Base-by-base conservation (phyloP, 1,140 invertebrate genomes). In the Charaxes varanes region DNA sequence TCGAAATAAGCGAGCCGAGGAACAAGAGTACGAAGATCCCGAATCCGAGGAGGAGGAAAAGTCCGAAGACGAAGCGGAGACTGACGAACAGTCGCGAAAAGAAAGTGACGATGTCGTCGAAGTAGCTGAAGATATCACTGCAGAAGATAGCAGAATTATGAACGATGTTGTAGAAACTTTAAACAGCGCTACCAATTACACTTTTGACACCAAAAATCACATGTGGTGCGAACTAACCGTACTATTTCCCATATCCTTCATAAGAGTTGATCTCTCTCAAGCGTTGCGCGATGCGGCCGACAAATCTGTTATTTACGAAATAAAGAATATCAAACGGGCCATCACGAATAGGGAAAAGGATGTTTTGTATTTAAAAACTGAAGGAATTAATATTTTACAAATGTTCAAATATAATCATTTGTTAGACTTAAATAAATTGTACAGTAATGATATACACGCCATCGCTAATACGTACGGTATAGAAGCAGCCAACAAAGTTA, bases 361-460 rank as follows among this genome's bases (percentile, higher is more conserved):
- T 34, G 81, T 87, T 12, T 80, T 90, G 28, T 87, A 91, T 28
- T 76, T 97, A 0, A 95, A 96, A 77, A 99, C 97, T 1, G 97
- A 99, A 66, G 97, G 97, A 2, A 93, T 98, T 7, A 99, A 99
- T 70, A 92, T 99, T 45, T 80, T 89, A 40, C 93, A 95, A 86
- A 92, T 99, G 88, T 94, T 91, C 57, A 91, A 93, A 55, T 92
- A 94, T 65, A 83, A 89, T 36, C 79, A 94, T 31, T 68, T 96
- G 7, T 71, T 99, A n/a, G 91, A 98, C 72, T 70, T 99, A 3
- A 92, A 95, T 62, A 88, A 87, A 44, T 70, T 99, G 0, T 97
- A 98, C 71, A 94, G 92, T 5, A 99, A 99, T 65, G 95, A 99
- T 67, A 94, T 99, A 40, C 94, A 98, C 62, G 90, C 90, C 4